phyloP scores from a whole-genome alignment of 2,797 vertebrate species.

The Megaceryle alcyon region DNA sequence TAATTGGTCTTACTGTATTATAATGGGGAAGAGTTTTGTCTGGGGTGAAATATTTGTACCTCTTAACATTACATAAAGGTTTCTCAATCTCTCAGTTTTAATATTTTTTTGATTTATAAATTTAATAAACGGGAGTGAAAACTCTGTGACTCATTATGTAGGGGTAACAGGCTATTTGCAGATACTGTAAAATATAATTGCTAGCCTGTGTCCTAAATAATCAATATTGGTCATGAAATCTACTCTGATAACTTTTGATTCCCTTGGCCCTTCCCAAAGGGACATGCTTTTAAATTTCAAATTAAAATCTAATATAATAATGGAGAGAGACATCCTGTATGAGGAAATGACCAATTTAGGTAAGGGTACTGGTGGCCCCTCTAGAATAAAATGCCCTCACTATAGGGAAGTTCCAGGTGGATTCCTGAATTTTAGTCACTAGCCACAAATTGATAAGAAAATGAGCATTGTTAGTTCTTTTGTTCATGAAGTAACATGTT shows the following conservation, averaged over 20 bases:
- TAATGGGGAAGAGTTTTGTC: background rate
- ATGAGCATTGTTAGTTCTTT: background rate
- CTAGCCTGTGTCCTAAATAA: background rate
- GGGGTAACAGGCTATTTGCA: background rate
- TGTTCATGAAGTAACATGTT: background rate
- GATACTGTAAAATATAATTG: background rate
- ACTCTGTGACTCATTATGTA: background rate
- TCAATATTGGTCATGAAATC: background rate
- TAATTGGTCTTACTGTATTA: background rate
- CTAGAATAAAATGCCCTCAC: background rate
- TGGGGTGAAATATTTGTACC: background rate
- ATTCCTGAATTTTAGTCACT: background rate
- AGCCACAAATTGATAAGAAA: background rate
- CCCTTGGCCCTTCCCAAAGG: background rate
- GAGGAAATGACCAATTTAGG: background rate
- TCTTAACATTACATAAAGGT: background rate
- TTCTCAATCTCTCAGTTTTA: background rate
- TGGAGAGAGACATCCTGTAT: background rate
- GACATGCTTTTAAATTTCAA: background rate
- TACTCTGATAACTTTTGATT: background rate
- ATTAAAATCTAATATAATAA: background rate
- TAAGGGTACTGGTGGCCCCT: background rate
- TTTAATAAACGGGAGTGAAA: background rate
- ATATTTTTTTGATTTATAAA: background rate
- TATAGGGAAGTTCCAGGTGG: background rate